These are phyloP conservation scores for Lutraria lutraria DNA, from an alignment of 2,888 invertebrate genomes.

Conservation along the genomic window DNA sequence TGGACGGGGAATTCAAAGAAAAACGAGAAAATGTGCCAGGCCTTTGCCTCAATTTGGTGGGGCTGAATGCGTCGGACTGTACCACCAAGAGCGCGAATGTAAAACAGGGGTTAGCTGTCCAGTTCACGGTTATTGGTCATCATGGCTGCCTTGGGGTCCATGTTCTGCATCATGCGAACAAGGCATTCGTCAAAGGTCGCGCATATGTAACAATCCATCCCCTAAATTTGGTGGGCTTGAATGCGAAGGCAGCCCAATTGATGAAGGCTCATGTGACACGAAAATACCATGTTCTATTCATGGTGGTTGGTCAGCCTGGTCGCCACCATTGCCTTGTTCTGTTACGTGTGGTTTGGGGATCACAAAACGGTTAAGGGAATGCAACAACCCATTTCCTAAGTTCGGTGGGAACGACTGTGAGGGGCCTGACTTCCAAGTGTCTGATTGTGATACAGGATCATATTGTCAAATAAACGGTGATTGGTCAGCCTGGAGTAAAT, in stretches of 20 bases:
- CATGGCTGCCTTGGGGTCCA: slow-evolving; percentile 49
- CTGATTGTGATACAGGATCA: slow-evolving; percentile 43
- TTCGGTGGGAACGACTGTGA: slow-evolving; percentile 44
- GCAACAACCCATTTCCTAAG: slow-evolving; percentile 41
- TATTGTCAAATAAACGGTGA: slow-evolving; percentile 52
- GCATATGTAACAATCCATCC: slow-evolving; percentile 53
- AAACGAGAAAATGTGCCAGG: slow-evolving; percentile 54
- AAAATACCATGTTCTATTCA: slow-evolving; percentile 55
- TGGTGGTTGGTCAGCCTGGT: slow-evolving; percentile 57
- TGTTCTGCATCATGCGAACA: slow-evolving; percentile 50
- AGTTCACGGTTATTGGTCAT: slow-evolving; percentile 53
- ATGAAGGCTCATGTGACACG: slow-evolving; percentile 46
- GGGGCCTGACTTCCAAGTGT: slow-evolving; percentile 33
- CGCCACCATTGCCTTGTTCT: slow-evolving; percentile 39
- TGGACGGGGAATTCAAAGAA: slow-evolving; percentile 51
- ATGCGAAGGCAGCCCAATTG: slow-evolving; percentile 46
- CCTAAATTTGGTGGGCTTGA: slow-evolving; percentile 53
- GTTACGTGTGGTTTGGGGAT: slow-evolving; percentile 45
- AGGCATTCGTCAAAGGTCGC: slow-evolving; percentile 39
- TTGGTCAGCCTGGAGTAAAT: slow-evolving; percentile 58
- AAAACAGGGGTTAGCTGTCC: slow-evolving; percentile 51
- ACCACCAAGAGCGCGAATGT: slow-evolving; percentile 45
- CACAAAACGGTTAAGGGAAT: slow-evolving; percentile 37
- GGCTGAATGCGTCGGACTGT: slow-evolving; percentile 40
- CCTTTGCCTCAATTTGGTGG: slow-evolving; percentile 63